A percentile compares a stretch with the other conserved stretches of the same genome.
phyloP scores from a whole-genome alignment of 2,797 vertebrate species.

The Xiphophorus birchmanni region DNA sequence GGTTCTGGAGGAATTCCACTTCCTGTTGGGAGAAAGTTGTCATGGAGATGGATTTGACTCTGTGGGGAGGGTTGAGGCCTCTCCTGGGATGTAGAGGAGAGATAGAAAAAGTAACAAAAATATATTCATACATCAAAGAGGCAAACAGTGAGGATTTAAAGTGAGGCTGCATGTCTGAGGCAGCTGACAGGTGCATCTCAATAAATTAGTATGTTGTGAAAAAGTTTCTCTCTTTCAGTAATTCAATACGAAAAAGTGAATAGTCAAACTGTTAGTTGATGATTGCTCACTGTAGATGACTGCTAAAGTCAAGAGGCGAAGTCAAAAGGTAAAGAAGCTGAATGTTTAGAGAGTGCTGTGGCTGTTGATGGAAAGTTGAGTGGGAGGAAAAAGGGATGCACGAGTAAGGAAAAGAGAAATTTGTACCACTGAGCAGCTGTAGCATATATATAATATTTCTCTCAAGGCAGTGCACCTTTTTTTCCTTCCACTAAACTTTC shows the following conservation, averaged over 20 bases:
- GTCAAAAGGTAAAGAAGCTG: background rate
- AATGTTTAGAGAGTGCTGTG: background rate
- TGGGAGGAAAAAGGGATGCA: background rate
- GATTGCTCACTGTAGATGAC: background rate
- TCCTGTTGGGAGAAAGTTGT: slow-evolving; percentile 93
- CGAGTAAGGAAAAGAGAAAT: background rate
- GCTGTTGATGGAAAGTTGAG: background rate
- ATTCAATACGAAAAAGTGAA: background rate
- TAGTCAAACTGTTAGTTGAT: too few relatives aligned
- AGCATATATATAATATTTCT: background rate
- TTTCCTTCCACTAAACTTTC: slow-evolving; percentile 1
- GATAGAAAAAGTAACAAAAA: background rate
- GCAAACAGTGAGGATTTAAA: background rate
- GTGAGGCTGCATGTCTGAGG: background rate
- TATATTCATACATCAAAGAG: background rate
- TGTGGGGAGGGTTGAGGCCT: slow-evolving; percentile 93
- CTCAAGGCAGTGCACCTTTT: background rate
- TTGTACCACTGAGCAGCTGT: background rate
- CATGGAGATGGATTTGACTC: slow-evolving; percentile 96
- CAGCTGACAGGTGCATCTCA: background rate
- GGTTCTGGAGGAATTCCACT: slow-evolving; percentile 91
- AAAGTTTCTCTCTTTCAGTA: background rate
- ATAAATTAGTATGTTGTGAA: background rate
- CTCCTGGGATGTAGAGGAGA: slow-evolving; percentile 77
- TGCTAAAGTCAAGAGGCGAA: background rate